Evolutionary conservation across 2,888 invertebrate species (phyloP), one percentile per base, ranked within the genome.

Genomic region (Zygogramma bicolorata): DNA sequence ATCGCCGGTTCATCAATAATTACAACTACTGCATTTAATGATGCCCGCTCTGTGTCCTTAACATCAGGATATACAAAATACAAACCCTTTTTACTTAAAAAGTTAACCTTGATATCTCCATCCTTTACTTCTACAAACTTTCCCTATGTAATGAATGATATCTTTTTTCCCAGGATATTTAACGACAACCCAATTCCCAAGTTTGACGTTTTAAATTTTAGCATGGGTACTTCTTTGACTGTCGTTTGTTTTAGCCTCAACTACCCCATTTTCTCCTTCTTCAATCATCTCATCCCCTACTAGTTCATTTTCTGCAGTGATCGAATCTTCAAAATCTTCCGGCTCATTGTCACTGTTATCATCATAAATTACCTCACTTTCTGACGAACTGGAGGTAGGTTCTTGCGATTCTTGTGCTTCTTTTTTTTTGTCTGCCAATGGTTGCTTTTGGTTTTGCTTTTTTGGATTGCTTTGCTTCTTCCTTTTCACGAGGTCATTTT

Each of bases 291-390:
- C 3, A 42, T 42, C 15, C 40, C 29, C 58, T 42, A 42, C 40
- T 38, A 38, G 38, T 38, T 38, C 13, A 38, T 13, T 38, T 38
- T 13, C 38, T 38, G 38, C 38, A 38, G 18, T 42, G 15, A 42
- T 58, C 2, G 15, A 58, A 58, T 58, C 58, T 58, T 58, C 29
- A 29, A 27, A 58, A 58, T 58, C 27, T 58, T 58, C 15, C 31
- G 58, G 18, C 31, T 29, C 25, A 58, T 58, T 58, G 58, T 58
- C 58, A 58, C 29, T 58, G 29, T 58, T 58, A 58, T 58, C 58
- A 25, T 57, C 29, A 58, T 15, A 29, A 58, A 58, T 58, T 58
- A 29, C 29, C 58, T 13, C 29, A 58, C 3, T 58, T 57, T 57
- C 27, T 57, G 27, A n/a, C n/a, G n/a, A n/a, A n/a, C n/a, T n/a